phyloP scores from a whole-genome alignment of 1,140 invertebrate species.

The Aphelenchoides fujianensis region DNA sequence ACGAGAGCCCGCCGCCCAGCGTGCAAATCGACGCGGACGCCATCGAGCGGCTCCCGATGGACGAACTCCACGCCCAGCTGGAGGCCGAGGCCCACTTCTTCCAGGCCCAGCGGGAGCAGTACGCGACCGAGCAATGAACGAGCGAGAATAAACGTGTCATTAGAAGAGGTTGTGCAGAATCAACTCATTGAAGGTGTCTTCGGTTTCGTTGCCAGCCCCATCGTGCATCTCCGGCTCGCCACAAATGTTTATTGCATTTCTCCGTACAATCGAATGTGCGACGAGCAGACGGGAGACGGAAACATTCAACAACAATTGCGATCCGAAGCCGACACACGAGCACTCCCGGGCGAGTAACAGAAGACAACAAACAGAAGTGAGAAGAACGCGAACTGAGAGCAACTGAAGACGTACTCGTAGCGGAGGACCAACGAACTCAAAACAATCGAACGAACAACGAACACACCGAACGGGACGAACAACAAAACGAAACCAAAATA shows the following conservation, averaged over 20 bases:
- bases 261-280: no score
- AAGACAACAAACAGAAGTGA: not conserved
- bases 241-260: no score
- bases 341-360: no score
- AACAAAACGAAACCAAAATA: not conserved
- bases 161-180: no score
- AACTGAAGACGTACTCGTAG: not conserved
- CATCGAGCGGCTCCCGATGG: constrained; percentile 33
- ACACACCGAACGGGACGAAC: not conserved
- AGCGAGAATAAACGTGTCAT: no score
- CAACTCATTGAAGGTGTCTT: no score
- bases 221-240: no score
- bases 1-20: constrained; percentile 29
- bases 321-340: not conserved
- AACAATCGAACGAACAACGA: no score
- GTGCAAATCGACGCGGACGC: constrained; percentile 47
- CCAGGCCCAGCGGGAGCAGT: constrained; percentile 18
- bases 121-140: constrained; percentile 7
- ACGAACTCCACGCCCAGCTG: constrained; percentile 27
- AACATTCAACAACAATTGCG: no score
- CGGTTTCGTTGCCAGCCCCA: no score
- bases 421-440: not conserved
- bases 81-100: constrained; percentile 33
- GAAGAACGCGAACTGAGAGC: no score
- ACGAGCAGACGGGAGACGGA: no score